phyloP scores from a whole-genome alignment of 2,797 vertebrate species.

The Leptatherina wallacei region DNA sequence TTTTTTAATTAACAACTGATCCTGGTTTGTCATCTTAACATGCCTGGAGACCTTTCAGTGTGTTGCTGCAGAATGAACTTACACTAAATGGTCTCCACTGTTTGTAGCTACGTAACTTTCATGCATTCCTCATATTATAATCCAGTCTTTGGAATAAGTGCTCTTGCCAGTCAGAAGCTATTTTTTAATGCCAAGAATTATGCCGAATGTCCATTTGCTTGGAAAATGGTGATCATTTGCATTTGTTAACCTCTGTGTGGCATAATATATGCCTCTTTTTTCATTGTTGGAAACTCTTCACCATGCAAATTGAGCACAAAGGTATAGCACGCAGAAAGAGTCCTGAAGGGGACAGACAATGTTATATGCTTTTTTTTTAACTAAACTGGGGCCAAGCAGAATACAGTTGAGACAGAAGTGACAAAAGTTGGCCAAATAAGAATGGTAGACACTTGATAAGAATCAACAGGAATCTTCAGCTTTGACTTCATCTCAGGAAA shows the following conservation, averaged over 20 bases:
- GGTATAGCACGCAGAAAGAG: not conserved
- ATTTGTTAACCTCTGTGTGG: not conserved
- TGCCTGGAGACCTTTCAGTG: not conserved
- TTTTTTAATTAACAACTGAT: too few relatives aligned
- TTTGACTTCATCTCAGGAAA: not conserved
- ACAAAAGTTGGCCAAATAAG: not conserved
- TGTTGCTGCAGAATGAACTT: constrained; percentile 23
- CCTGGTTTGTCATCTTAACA: not conserved
- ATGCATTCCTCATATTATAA: too few relatives aligned
- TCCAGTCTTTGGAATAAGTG: too few relatives aligned
- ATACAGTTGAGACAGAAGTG: not conserved
- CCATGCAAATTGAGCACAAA: not conserved
- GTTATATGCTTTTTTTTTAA: too few relatives aligned
- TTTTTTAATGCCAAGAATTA: not conserved
- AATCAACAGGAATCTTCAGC: not conserved
- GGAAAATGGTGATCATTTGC: not conserved
- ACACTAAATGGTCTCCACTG: too few relatives aligned
- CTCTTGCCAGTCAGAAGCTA: not conserved
- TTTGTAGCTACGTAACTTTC: too few relatives aligned
- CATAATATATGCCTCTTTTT: not conserved
- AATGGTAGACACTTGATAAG: not conserved
- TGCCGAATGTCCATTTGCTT: not conserved
- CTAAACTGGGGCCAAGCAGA: not conserved
- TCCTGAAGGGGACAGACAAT: not conserved
- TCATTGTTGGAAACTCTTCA: too few relatives aligned